These are phyloP conservation scores for Rambutsinella grinnellia DNA, from an alignment of 2,888 invertebrate species.

Conservation along the genomic window DNA sequence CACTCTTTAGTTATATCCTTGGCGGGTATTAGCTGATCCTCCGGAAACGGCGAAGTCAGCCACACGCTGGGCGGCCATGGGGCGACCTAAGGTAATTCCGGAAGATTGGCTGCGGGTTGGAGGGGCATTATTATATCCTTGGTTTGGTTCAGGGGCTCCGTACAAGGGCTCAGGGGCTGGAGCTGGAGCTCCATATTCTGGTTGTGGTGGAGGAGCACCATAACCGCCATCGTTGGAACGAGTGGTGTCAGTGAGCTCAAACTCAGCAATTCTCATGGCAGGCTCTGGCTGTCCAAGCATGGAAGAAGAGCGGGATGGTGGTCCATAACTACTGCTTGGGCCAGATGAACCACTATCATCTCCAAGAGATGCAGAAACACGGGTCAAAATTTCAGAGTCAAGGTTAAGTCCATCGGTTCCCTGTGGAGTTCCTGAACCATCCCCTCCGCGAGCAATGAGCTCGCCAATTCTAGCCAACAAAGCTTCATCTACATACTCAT, in stretches of 20 bases:
- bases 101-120: neutral
- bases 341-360: constrained; percentile 36
- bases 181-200: constrained; percentile 7
- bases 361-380: constrained; percentile 61
- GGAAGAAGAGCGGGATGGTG: constrained; percentile 29
- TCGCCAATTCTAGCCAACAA: constrained; percentile 62
- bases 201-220: too few relatives aligned
- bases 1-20: constrained; percentile 44
- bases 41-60: constrained; percentile 43
- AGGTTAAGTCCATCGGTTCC: constrained; percentile 51
- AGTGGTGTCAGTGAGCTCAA: constrained; percentile 29
- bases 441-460: constrained; percentile 58
- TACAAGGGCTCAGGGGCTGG: constrained; percentile 32
- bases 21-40: neutral
- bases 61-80: constrained; percentile 52
- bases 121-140: too few relatives aligned
- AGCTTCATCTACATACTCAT: constrained; percentile 63
- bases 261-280: constrained; percentile 55
- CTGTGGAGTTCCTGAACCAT: constrained; percentile 48
- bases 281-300: constrained; percentile 54
- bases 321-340: constrained; percentile 30
- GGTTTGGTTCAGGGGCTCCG: constrained; percentile 36
- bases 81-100: constrained; percentile 48
- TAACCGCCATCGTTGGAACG: constrained; percentile 13
- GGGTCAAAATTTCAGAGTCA: constrained; percentile 60